Percentiles rank a stretch among this genome's conserved stretches.
Evolutionary conservation across 2,797 vertebrate species (phyloP).

Genomic region (Ciconia nigra): DNA sequence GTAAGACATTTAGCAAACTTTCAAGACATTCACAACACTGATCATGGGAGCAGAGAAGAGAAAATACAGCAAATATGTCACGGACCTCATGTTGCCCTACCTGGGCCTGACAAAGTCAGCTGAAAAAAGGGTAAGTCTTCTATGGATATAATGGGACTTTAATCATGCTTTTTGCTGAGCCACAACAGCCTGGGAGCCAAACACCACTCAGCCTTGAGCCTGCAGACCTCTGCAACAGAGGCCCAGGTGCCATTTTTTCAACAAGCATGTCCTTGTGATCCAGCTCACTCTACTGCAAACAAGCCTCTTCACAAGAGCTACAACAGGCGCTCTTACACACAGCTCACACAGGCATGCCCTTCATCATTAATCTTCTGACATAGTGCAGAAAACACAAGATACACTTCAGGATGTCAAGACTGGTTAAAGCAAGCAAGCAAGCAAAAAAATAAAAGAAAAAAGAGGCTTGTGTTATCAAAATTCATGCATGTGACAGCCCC

Average conservation of each 20-base stretch:
- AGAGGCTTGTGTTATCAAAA: neutral
- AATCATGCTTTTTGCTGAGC: neutral
- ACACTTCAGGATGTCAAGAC: neutral
- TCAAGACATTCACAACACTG: neutral
- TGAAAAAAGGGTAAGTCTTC: neutral
- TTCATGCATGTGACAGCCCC: fast-evolving
- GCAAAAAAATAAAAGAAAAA: neutral
- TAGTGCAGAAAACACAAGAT: neutral
- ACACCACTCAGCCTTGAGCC: neutral
- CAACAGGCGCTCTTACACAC: neutral
- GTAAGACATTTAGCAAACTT: neutral
- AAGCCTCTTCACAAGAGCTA: neutral
- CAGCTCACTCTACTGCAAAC: neutral
- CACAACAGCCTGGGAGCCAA: neutral
- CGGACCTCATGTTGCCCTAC: neutral
- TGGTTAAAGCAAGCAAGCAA: neutral
- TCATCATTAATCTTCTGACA: neutral
- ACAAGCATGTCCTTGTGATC: neutral
- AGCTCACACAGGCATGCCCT: neutral
- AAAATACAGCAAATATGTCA: neutral
- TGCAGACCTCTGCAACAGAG: neutral
- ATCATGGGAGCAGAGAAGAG: neutral
- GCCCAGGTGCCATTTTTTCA: neutral
- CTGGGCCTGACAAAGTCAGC: neutral
- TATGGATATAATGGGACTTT: neutral